A percentile compares a stretch with the other conserved stretches of the same genome.
These are phyloP conservation scores for Tortrix viridana DNA, from an alignment of 2,888 invertebrate genomes.

Conservation along the genomic window DNA sequence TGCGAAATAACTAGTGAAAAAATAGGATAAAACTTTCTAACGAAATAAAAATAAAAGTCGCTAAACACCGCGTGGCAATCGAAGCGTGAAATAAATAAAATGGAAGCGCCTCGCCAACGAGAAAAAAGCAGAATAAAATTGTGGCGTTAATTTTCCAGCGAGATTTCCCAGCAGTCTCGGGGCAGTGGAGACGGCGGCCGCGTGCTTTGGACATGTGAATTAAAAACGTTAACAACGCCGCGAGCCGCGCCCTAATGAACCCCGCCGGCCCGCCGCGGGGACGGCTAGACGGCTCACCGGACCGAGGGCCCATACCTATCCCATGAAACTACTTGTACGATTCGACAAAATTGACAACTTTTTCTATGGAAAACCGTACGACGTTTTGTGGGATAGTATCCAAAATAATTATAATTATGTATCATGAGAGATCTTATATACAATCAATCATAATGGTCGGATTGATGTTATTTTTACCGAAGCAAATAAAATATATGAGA, in stretches of 20 bases:
- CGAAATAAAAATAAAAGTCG: conserved; percentile 64
- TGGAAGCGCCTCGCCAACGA: conserved; percentile 71
- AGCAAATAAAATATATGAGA: background rate
- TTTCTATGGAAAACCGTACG: no score
- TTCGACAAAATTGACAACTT: no score
- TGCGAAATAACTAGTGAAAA: conserved; percentile 31
- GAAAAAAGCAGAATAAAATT: conserved; percentile 69
- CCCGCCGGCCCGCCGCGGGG: conserved; percentile 46
- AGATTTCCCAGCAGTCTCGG: conserved; percentile 79
- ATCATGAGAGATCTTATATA: no score
- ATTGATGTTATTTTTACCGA: no score
- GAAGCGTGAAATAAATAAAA: conserved; percentile 80
- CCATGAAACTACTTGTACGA: no score
- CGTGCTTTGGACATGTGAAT: conserved; percentile 82
- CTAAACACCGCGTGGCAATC: conserved; percentile 72
- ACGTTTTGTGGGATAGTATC: no score
- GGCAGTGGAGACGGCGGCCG: conserved; percentile 56
- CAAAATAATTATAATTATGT: no score
- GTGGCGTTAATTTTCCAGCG: conserved; percentile 82
- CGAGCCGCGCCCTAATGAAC: conserved; percentile 78
- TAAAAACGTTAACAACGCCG: conserved; percentile 81
- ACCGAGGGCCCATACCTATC: background rate
- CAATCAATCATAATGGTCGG: no score
- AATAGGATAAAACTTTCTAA: conserved; percentile 55
- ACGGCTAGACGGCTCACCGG: conserved; percentile 40